Evolutionary conservation across 64 coral and sea anemone species (phyloP).

Genomic region (Astreopora myriophthalma): DNA sequence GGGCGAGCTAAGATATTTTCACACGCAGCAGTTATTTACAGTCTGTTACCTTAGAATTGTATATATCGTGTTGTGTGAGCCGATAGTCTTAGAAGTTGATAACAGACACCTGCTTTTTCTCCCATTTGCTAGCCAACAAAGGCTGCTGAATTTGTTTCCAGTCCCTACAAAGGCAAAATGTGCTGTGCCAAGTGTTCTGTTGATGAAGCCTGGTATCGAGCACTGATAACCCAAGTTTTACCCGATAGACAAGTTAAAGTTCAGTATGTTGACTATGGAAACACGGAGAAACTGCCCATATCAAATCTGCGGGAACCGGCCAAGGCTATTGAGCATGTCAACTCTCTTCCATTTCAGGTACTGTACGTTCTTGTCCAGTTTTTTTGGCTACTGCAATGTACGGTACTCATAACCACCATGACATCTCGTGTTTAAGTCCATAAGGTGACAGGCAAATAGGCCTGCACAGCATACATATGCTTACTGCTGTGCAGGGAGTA

Average conservation of each 20-base stretch:
- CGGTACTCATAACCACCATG: no score
- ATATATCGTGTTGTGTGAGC: not conserved
- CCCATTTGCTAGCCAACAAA: slow-evolving; percentile 69
- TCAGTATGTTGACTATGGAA: slow-evolving; percentile 88
- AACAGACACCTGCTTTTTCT: not conserved
- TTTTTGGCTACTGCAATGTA: no score
- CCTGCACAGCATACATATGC: no score
- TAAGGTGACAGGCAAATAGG: no score
- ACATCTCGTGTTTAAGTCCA: no score
- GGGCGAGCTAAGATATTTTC: no score
- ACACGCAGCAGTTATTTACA: no score
- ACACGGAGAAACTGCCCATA: slow-evolving; percentile 60
- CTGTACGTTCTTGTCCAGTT: not conserved
- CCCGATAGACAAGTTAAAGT: slow-evolving; percentile 88
- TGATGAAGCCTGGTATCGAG: slow-evolving; percentile 90
- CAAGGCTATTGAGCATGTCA: slow-evolving; percentile 80
- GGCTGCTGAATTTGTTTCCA: slow-evolving; percentile 90
- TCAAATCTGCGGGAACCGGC: slow-evolving; percentile 80
- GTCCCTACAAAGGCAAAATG: slow-evolving; percentile 68
- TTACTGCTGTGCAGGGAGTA: no score
- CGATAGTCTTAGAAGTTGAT: not conserved
- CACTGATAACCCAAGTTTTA: slow-evolving; percentile 37
- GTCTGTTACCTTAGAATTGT: no score
- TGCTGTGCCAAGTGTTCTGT: slow-evolving; percentile 83
- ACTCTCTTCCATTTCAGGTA: slow-evolving; percentile 89